Conservation (phyloP, 2,113 vertebrate genomes). For the Orcinus orca region DNA sequence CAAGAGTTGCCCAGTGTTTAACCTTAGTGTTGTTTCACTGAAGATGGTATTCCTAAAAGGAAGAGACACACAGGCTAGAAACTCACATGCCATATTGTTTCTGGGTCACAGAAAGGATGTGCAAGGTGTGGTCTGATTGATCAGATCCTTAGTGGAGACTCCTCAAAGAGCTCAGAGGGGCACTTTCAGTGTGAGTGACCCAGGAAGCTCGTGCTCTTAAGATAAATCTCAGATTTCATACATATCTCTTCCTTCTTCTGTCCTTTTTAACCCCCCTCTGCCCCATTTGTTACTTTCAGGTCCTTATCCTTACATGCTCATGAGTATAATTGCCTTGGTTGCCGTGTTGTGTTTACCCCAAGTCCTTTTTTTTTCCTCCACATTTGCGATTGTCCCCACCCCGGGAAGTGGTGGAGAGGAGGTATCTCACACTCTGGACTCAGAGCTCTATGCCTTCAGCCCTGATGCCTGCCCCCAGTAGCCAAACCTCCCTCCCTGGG, state of each 20-base stretch:
- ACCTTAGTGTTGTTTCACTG: neutral
- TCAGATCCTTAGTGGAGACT: neutral
- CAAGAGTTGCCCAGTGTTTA: neutral
- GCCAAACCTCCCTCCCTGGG: neutral
- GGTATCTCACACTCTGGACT: neutral
- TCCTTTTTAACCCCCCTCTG: neutral
- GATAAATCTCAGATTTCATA: neutral
- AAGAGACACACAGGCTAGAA: neutral
- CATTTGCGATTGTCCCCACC: neutral
- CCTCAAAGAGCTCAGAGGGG: neutral
- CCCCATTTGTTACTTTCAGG: neutral
- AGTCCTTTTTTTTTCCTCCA: neutral
- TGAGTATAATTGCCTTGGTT: neutral
- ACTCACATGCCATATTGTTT: neutral
- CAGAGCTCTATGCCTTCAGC: neutral
- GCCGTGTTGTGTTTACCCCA: neutral
- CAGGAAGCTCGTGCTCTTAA: neutral
- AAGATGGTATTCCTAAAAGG: neutral
- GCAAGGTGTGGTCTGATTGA: neutral
- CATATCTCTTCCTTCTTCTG: neutral
- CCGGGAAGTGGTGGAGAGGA: fast-evolving
- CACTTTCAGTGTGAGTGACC: neutral
- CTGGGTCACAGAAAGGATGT: neutral
- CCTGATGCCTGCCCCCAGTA: neutral
- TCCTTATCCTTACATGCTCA: neutral